A percentile compares a stretch with the other conserved stretches of the same genome.
Evolutionary conservation across 1,140 invertebrate species (phyloP).

Genomic region (Heliconius melpomene): DNA sequence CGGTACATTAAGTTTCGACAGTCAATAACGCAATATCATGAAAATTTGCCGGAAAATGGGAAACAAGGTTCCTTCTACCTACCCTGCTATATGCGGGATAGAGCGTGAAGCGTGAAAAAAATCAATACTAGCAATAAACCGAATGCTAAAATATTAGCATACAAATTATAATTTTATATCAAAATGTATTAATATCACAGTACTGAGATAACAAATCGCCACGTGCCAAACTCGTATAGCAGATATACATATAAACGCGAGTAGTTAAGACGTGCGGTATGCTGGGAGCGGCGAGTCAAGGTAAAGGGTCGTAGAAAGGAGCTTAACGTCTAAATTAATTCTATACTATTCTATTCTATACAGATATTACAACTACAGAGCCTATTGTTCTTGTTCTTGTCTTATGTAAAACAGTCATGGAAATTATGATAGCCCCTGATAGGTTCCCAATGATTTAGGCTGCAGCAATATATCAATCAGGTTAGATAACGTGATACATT

Average conservation of each 20-base stretch:
- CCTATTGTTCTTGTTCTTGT: conserved; percentile 42
- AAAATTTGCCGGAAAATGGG: too few relatives aligned
- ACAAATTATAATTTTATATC: not conserved
- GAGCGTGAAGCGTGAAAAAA: not conserved
- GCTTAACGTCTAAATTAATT: conserved; percentile 52
- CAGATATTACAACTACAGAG: conserved; percentile 27
- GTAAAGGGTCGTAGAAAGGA: conserved; percentile 72
- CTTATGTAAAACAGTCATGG: conserved; percentile 41
- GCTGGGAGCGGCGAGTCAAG: conserved; percentile 74
- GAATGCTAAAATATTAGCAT: not conserved
- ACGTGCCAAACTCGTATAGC: conserved; percentile 25
- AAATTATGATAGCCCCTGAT: conserved; percentile 38
- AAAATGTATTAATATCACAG: conserved; percentile 14
- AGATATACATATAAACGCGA: conserved; percentile 23
- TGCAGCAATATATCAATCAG: conserved; percentile 35
- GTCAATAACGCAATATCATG: too few relatives aligned
- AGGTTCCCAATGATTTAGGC: conserved; percentile 26
- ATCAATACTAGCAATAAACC: not conserved
- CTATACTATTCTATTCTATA: conserved; percentile 36
- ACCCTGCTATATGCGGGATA: too few relatives aligned
- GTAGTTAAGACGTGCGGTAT: conserved; percentile 48
- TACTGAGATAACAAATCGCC: conserved; percentile 29
- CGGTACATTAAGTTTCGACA: too few relatives aligned
- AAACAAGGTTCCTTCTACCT: too few relatives aligned
- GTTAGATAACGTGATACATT: conserved; percentile 17